Evolutionary conservation across 2,113 vertebrate genomes (phyloP), one percentile per base, ranked within the genome.

Genomic region (Lamprotornis superbus): DNA sequence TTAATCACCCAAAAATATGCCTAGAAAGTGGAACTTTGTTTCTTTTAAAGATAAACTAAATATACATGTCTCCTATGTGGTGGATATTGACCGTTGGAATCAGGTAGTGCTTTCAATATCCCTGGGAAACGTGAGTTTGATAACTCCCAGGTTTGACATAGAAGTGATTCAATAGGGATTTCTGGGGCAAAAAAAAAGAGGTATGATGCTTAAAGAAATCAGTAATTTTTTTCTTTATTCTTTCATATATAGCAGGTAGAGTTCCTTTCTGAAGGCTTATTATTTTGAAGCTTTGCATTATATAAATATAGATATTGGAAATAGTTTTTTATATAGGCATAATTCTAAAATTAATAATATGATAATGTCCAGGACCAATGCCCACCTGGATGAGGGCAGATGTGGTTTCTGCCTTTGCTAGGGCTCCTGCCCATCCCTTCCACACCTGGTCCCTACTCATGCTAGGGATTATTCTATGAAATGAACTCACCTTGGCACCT

Each of bases 321-420:
- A 11, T 61, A 56, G 9, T 15, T 60, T 56, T 82, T 90, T 69
- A 33, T 53, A 33, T 42, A 7, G 35, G 8, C 12, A 22, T 74
- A 60, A 63, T 67, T 90, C 19, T 83, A 30, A 79, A 93, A 75
- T 60, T 83, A 89, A 57, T 22, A n/a, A 46, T 53, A 39, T 33
- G 37, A 73, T 70, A 83, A 9, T 57, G 47, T 31, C 11, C 2
- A 3, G 14, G 50, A 33, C 12, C 25, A 44, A 9, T 2, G 4
- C 23, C 15, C 27, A 57, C 23, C 5, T 0, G 0, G 35, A 25
- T 44, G 9, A 47, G 31, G 33, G 21, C 18, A 65, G 30, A 25
- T 1, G 0, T 4, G 3, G 21, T 37, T 57, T 57, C 37, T 82
- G 19, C 17, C 27, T 33, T 55, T 89, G 23, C 5, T 1, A 4